Evolutionary conservation across 30 jellyfish, hydroid and myxozoan genomes (phyloP).

Genomic region (Sanderia malayensis): DNA sequence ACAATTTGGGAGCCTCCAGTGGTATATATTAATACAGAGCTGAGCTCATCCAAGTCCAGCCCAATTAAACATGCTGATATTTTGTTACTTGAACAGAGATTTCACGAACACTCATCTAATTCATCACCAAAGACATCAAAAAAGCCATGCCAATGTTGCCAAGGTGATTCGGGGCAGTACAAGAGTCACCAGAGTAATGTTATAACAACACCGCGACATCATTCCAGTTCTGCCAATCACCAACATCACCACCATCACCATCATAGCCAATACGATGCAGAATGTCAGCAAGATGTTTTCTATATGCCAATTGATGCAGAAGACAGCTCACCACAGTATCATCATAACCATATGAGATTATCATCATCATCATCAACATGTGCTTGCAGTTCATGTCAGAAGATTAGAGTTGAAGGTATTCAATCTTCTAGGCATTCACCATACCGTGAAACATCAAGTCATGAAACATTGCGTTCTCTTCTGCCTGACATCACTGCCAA

Average conservation of each 20-base stretch:
- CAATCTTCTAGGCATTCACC: conserved; percentile 24
- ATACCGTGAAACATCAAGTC: conserved; percentile 10
- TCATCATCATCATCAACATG: no score
- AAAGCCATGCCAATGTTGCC: conserved; percentile 51
- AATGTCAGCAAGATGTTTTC: conserved; percentile 53
- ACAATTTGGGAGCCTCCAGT: conserved; percentile 83
- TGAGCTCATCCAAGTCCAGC: conserved; percentile 32
- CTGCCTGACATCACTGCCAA: conserved; percentile 21
- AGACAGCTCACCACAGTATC: conserved; percentile 42
- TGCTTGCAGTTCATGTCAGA: conserved; percentile 59
- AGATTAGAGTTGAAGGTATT: conserved; percentile 44
- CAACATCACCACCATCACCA: no score
- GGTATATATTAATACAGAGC: conserved; percentile 50
- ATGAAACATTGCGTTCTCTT: conserved; percentile 42
- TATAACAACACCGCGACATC: conserved; percentile 21
- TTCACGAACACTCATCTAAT: conserved; percentile 24
- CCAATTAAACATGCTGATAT: background rate
- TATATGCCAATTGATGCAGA: conserved; percentile 49
- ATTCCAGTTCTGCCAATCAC: conserved; percentile 27
- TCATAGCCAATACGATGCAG: conserved; percentile 34
- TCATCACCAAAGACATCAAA: conserved; percentile 52
- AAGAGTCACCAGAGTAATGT: conserved; percentile 23
- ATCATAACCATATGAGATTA: no score
- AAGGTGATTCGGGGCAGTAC: conserved; percentile 35
- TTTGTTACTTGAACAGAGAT: conserved; percentile 26